These are phyloP conservation scores for Drosophila paracracens DNA, from an alignment of 2,888 invertebrate species.

Conservation along the genomic window DNA sequence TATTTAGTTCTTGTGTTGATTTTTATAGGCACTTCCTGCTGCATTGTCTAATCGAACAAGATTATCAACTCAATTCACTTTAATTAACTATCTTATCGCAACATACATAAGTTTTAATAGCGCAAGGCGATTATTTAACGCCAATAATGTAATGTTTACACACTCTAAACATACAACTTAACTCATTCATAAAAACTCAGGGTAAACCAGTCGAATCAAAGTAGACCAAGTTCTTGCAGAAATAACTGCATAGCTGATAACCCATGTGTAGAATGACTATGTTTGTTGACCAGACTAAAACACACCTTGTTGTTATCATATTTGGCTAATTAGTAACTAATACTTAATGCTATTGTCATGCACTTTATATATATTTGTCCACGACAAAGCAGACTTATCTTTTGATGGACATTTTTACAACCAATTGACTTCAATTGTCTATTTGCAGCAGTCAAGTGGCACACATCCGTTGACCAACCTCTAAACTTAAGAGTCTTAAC, in stretches of 20 bases:
- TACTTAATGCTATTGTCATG: background rate
- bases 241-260: slow-evolving; percentile 1
- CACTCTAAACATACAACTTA: background rate
- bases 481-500: background rate
- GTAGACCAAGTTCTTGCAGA: background rate
- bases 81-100: slow-evolving; percentile 23
- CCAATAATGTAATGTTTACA: background rate
- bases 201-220: background rate
- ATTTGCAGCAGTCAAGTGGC: background rate
- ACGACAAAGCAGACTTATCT: background rate
- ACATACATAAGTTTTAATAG: background rate
- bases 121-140: background rate
- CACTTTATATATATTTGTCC: background rate
- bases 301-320: background rate
- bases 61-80: slow-evolving; percentile 48
- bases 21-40: background rate
- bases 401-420: background rate
- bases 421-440: background rate
- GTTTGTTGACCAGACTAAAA: background rate
- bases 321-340: slow-evolving; percentile 1
- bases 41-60: slow-evolving; percentile 31
- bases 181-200: slow-evolving; percentile 19
- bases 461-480: background rate
- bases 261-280: background rate
- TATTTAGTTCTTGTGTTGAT: slow-evolving; percentile 19